A percentile compares a stretch with the other conserved stretches of the same genome.
phyloP scores from a whole-genome alignment of 2,113 vertebrate genomes.

The Eonycteris spelaea region DNA sequence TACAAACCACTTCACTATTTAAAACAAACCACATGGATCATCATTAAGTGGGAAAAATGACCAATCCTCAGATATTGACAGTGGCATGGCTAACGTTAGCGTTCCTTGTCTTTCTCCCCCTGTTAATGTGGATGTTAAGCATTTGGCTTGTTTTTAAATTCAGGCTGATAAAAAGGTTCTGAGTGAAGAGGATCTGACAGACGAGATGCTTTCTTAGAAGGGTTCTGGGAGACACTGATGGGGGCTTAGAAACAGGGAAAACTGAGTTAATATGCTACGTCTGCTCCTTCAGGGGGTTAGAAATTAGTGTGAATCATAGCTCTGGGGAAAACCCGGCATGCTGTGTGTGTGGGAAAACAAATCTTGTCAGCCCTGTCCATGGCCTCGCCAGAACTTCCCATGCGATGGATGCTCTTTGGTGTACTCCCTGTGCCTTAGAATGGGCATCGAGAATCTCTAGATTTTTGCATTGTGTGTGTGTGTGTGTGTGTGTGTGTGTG shows the following conservation, averaged over 20 bases:
- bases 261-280: background rate
- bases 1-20: conserved; percentile 88
- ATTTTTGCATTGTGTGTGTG: background rate
- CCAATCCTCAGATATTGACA: conserved; percentile 77
- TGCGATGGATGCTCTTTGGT: background rate
- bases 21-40: conserved; percentile 89
- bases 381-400: background rate
- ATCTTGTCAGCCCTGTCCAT: background rate
- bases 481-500: background rate
- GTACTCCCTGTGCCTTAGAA: background rate
- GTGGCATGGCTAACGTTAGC: conserved; percentile 37
- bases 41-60: conserved; percentile 83
- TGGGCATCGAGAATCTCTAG: background rate
- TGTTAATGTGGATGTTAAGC: background rate
- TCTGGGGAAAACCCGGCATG: fast-evolving
- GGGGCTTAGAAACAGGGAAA: background rate
- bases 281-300: fast-evolving
- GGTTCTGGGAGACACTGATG: background rate
- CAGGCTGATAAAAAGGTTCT: conserved; percentile 46
- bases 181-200: background rate
- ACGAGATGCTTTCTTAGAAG: background rate
- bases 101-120: background rate
- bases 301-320: background rate
- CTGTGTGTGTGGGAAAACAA: background rate
- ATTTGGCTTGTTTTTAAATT: conserved; percentile 44